A percentile compares a stretch with the other conserved stretches of the same genome.
Conservation (phyloP, 2,797 vertebrate species). For the Gymnothorax reevesii region DNA sequence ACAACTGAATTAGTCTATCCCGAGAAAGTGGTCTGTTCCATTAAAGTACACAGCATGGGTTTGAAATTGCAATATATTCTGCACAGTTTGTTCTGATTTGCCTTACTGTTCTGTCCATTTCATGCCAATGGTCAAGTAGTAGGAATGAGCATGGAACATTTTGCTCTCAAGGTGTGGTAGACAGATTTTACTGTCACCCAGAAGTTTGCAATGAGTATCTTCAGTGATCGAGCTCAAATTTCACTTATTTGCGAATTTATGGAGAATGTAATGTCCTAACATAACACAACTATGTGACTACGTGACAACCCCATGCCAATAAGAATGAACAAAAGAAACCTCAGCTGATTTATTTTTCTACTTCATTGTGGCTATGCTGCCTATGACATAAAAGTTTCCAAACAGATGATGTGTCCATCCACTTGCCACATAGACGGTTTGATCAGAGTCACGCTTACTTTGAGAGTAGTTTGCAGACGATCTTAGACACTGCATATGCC, state of each 20-base stretch:
- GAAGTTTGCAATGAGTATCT: neutral
- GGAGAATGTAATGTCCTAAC: neutral
- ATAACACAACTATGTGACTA: neutral
- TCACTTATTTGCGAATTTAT: neutral
- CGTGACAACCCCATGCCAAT: neutral
- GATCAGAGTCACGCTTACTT: conserved; percentile 24
- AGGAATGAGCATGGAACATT: neutral
- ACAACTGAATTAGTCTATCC: neutral
- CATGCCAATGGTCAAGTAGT: neutral
- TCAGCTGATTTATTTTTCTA: neutral
- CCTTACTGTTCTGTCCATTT: neutral
- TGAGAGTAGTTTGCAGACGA: conserved; percentile 18
- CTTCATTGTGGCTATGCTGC: conserved; percentile 11
- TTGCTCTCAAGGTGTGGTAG: neutral
- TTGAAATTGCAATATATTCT: neutral
- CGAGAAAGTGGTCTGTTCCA: neutral
- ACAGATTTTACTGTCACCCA: neutral
- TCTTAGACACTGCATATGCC: neutral
- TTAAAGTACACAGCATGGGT: neutral
- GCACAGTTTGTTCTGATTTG: neutral
- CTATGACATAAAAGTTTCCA: neutral
- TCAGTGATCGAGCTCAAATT: neutral
- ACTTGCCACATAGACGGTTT: neutral
- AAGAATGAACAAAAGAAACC: neutral
- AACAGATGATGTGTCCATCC: conserved; percentile 44